Evolutionary conservation across 2,113 vertebrate genomes (phyloP).

Genomic region (Lasiurus borealis): DNA sequence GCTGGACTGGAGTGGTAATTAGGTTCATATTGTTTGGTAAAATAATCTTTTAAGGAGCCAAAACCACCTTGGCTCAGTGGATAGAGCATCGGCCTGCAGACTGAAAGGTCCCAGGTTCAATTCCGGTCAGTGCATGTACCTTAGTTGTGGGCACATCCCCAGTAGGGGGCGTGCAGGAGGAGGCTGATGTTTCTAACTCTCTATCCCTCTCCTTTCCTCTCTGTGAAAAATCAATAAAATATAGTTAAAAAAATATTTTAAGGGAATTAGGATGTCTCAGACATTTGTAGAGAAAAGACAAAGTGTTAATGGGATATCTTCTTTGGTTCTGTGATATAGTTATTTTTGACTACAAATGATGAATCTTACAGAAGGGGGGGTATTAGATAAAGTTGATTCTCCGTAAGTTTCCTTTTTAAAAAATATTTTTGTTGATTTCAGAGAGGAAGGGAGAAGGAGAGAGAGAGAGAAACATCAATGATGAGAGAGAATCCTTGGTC

Average conservation of each 20-base stretch:
- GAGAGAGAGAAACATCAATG: neutral
- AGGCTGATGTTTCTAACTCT: no score
- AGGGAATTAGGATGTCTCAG: neutral
- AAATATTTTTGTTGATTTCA: neutral
- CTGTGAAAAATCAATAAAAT: no score
- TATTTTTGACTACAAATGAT: neutral
- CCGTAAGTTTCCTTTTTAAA: neutral
- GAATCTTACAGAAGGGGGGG: neutral
- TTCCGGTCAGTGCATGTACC: no score
- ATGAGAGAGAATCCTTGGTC: no score
- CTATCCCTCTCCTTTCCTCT: no score
- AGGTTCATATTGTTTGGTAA: neutral
- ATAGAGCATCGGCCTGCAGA: no score
- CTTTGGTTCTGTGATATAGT: neutral
- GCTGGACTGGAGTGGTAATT: neutral
- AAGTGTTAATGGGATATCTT: neutral
- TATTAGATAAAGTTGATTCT: neutral
- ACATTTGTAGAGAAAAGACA: constrained; percentile 1
- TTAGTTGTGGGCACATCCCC: no score
- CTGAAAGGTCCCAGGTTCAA: no score
- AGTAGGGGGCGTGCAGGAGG: no score
- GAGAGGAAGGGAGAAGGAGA: neutral
- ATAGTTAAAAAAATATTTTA: neutral
- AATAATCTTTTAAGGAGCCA: neutral
- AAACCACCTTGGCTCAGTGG: no score